These are phyloP conservation scores for Enteromius paludinosus DNA, from an alignment of 2,797 vertebrate genomes.

Conservation along the genomic window DNA sequence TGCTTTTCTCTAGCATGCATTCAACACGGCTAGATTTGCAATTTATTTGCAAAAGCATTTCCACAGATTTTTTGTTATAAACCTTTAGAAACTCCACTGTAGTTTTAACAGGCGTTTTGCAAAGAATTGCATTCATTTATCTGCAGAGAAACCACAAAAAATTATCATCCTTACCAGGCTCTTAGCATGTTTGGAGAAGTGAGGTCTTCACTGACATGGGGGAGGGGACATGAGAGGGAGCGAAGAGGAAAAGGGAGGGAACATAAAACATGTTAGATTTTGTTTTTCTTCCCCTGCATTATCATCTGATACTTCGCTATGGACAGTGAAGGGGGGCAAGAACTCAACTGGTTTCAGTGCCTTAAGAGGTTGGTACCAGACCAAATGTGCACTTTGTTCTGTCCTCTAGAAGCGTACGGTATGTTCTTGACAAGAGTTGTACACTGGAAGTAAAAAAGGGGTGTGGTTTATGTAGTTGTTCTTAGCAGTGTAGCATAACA, in stretches of 20 bases:
- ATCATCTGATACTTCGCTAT: conserved; percentile 52
- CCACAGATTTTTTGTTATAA: background rate
- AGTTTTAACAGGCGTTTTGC: background rate
- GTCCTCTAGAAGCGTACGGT: background rate
- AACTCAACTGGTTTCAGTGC: conserved; percentile 66
- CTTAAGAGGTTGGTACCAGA: conserved; percentile 67
- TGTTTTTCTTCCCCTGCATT: conserved; percentile 39
- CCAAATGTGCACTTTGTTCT: conserved; percentile 43
- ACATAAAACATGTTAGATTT: background rate
- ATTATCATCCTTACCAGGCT: background rate
- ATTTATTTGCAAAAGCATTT: background rate
- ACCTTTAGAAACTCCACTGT: background rate
- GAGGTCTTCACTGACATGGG: conserved; percentile 58
- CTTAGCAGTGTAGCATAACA: background rate
- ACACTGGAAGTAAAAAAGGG: conserved; percentile 13
- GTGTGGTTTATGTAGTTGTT: conserved; percentile 25
- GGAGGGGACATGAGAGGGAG: conserved; percentile 61
- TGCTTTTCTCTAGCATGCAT: background rate
- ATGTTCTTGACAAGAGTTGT: conserved; percentile 7
- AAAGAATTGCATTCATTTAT: background rate
- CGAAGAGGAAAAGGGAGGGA: conserved; percentile 17
- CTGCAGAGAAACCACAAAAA: background rate
- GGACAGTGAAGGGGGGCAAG: conserved; percentile 61
- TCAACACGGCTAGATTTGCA: background rate
- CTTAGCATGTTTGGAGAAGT: conserved; percentile 27